phyloP scores from a whole-genome alignment of 2,797 vertebrate genomes.

The Neosilurus hyrtlii region DNA sequence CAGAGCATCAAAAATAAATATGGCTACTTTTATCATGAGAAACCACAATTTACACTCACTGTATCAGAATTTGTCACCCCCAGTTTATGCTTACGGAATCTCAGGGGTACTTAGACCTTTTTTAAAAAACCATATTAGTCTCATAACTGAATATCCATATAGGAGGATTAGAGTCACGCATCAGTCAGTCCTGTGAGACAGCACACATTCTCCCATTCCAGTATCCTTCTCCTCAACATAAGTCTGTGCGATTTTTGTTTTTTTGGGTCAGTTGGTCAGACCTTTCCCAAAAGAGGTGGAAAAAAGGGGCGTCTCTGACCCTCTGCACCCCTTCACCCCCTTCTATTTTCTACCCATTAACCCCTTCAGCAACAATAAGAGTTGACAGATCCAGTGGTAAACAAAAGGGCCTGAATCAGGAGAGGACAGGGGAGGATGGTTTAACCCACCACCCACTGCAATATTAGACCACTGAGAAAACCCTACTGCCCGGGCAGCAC shows the following conservation, averaged over 20 bases:
- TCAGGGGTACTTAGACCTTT: not conserved
- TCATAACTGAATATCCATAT: not conserved
- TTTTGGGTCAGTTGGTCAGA: constrained; percentile 81
- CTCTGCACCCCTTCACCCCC: constrained; percentile 46
- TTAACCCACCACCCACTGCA: constrained; percentile 63
- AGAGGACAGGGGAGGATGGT: constrained; percentile 51
- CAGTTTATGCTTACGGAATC: not conserved
- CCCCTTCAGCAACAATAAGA: constrained; percentile 78
- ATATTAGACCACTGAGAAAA: constrained; percentile 69
- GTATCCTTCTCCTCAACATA: constrained; percentile 9
- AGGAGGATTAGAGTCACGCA: not conserved
- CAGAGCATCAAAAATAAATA: not conserved
- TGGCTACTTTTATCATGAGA: not conserved
- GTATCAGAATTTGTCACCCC: not conserved
- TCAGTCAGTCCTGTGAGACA: constrained; percentile 5
- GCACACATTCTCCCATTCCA: constrained; percentile 28
- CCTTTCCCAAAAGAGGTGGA: constrained; percentile 61
- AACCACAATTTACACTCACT: not conserved
- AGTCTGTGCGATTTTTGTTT: constrained; percentile 62
- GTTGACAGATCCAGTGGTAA: constrained; percentile 77
- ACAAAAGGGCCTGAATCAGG: constrained; percentile 74
- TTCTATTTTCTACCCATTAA: constrained; percentile 70
- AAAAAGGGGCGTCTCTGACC: constrained; percentile 55
- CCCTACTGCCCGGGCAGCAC: constrained; percentile 58
- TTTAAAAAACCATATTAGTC: not conserved